Conservation (phyloP, 1,140 invertebrate species). For the Drosophila bocki region DNA sequence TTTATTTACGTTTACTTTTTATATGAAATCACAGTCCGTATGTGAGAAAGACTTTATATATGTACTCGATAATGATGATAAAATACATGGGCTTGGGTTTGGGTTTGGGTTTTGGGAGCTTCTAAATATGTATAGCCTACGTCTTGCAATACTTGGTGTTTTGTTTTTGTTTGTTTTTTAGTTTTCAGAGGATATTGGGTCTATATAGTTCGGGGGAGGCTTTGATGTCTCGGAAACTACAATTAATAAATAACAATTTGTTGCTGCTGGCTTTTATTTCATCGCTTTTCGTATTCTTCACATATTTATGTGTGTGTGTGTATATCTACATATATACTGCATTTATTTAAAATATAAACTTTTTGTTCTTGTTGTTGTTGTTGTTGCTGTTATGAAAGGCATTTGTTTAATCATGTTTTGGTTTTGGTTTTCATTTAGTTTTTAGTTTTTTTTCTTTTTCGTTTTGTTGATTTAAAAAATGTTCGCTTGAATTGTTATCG, state of each 20-base stretch:
- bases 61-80: constrained; percentile 76
- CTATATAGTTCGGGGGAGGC: constrained; percentile 1
- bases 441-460: constrained; percentile 20
- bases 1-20: constrained; percentile 55
- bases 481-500: constrained; percentile 56
- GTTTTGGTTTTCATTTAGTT: constrained; percentile 33
- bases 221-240: constrained; percentile 41
- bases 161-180: background rate
- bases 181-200: constrained; percentile 8
- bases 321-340: constrained; percentile 62
- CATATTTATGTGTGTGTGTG: constrained; percentile 36
- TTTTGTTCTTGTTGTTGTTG: constrained; percentile 51
- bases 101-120: background rate
- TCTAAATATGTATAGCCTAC: constrained; percentile 37
- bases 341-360: constrained; percentile 78
- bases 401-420: constrained; percentile 61
- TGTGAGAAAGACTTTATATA: constrained; percentile 84
- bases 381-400: constrained; percentile 68
- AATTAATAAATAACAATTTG: constrained; percentile 61
- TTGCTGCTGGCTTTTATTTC: constrained; percentile 44
- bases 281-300: constrained; percentile 21
- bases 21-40: constrained; percentile 85
- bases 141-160: constrained; percentile 45
- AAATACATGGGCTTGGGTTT: constrained; percentile 46
- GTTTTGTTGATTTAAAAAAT: constrained; percentile 58